Base-by-base conservation (phyloP, 2,797 vertebrate species). In the Enteromius fasciolatus region DNA sequence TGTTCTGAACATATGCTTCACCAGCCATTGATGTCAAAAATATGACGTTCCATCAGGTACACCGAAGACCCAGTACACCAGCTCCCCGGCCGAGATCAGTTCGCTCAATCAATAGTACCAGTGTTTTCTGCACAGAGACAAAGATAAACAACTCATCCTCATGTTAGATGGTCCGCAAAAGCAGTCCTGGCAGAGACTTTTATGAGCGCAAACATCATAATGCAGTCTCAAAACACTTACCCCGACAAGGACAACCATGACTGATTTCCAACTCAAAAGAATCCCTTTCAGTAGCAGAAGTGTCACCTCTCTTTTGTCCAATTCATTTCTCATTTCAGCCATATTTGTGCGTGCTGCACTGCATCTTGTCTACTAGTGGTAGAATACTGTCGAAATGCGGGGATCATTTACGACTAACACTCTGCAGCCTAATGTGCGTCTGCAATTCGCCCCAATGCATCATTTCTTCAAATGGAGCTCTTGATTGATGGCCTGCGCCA, bases 321-420 rank as follows among this genome's bases (percentile, higher is more conserved):
- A 80, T 80, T 76, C 68, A 57, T 80, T 79, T 83, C 59, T 76
- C 54, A 83, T 72, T 59, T 31, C 54, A 61, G 33, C 36, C 50
- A n/a, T 39, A 48, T 86, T 83, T 83, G 72, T 57, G 64, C 17
- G 31, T 69, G 48, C 28, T 33, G 25, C 63, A 48, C 69, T 68
- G 77, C 28, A 14, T 78, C 63, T 63, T 84, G 63, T 76, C 46
- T 0, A 81, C 86, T 89, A 89, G 87, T 81, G 82, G 88, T 88
- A 82, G 86, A 90, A 87, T 75, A 78, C 36, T 70, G 86, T 88
- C 70, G 81, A 86, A 88, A 91, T 90, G 85, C 83, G 87, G 87
- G 91, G 89, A 81, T 89, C 78, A 74, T 80, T 91, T 91, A 90
- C 88, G 89, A 89, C 91, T 92, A 92, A 93, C 89, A 84, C 89